Percentiles rank a stretch among this genome's conserved stretches.
Evolutionary conservation across 2,113 vertebrate species (phyloP).

Genomic region (Mesoclemmys tuberculata): DNA sequence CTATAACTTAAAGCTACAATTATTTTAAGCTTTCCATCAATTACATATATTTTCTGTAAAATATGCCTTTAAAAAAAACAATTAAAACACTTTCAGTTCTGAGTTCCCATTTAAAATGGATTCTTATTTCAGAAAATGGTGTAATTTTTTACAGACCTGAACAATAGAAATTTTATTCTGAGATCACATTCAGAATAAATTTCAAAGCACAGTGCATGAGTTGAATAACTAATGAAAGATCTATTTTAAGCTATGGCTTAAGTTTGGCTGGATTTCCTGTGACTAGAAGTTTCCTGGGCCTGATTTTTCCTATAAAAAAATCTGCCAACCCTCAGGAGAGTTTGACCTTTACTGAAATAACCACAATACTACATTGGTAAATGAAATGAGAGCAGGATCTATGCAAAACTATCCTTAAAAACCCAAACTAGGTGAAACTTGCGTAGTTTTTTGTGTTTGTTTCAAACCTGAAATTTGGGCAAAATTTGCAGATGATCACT

Average conservation of each 20-base stretch:
- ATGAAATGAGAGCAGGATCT: background rate
- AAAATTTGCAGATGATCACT: background rate
- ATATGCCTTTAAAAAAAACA: background rate
- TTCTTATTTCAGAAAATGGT: background rate
- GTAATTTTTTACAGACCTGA: background rate
- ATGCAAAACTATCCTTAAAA: background rate
- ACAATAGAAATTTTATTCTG: background rate
- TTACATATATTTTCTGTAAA: background rate
- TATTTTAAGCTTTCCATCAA: background rate
- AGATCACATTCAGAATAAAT: conserved; percentile 1
- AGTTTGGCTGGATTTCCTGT: background rate
- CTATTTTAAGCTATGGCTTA: background rate
- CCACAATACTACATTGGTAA: background rate
- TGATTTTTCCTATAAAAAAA: background rate
- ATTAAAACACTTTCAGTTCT: background rate
- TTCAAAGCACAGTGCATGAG: conserved; percentile 11
- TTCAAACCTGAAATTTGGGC: background rate
- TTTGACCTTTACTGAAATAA: background rate
- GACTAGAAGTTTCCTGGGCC: background rate
- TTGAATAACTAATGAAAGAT: background rate
- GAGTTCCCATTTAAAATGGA: background rate
- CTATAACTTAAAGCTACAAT: background rate
- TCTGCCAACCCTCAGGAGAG: background rate
- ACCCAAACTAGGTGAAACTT: background rate
- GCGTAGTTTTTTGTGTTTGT: background rate